These are phyloP conservation scores for Agrochola circellaris DNA, from an alignment of 2,888 invertebrate genomes.

Conservation along the genomic window DNA sequence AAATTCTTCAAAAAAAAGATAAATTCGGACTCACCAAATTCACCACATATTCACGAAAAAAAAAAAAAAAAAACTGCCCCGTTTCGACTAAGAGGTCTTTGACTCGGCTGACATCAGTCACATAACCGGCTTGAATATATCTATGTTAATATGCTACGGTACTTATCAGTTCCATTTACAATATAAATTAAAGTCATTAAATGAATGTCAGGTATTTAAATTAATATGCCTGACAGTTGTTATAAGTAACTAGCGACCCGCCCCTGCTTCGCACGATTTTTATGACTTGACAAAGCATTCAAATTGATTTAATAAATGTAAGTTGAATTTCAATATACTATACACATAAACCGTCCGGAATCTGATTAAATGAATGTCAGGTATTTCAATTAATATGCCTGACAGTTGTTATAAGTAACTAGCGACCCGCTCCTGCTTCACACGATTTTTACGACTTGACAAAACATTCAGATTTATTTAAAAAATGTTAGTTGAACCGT, in stretches of 20 bases:
- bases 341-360: not conserved
- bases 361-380: not conserved
- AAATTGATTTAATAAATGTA: not conserved
- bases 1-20: too few relatives aligned
- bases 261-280: too few relatives aligned
- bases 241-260: not conserved
- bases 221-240: not conserved
- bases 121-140: conserved; percentile 41
- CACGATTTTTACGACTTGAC: too few relatives aligned
- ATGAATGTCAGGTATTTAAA: not conserved
- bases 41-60: too few relatives aligned
- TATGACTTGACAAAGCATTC: not conserved
- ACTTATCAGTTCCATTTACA: conserved; percentile 17
- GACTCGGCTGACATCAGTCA: conserved; percentile 13
- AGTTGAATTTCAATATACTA: not conserved
- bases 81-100: conserved; percentile 28
- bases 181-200: conserved; percentile 20
- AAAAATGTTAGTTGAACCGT: not conserved
- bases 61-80: too few relatives aligned
- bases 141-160: conserved; percentile 18
- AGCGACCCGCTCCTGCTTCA: too few relatives aligned
- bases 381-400: not conserved
- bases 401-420: not conserved
- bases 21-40: too few relatives aligned
- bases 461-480: not conserved